Evolutionary conservation across 2,113 vertebrate genomes (phyloP).

Genomic region (Ailuropoda melanoleuca): DNA sequence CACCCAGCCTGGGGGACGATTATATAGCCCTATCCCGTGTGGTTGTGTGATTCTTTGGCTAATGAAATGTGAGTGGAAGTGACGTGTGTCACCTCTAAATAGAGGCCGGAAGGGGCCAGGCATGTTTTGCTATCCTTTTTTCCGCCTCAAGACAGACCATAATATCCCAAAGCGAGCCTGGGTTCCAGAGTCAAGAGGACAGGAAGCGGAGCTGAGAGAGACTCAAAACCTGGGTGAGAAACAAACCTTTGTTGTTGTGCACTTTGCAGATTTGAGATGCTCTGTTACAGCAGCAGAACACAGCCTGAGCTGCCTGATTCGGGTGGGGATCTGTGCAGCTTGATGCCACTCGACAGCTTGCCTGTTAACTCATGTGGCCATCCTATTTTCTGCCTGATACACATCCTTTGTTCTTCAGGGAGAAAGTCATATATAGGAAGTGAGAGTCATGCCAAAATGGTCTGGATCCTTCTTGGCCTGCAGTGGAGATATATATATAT

Average conservation of each 20-base stretch:
- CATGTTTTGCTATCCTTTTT: neutral
- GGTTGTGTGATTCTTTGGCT: neutral
- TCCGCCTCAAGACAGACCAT: neutral
- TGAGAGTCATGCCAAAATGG: neutral
- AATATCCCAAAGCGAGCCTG: neutral
- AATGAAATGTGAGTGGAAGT: neutral
- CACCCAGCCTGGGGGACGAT: no score
- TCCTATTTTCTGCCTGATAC: neutral
- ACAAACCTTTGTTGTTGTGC: neutral
- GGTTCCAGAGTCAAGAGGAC: neutral
- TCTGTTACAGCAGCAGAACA: neutral
- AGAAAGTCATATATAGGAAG: neutral
- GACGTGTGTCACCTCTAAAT: neutral
- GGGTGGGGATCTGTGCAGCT: neutral
- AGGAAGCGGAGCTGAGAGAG: neutral
- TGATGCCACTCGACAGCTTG: neutral
- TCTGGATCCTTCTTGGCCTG: neutral
- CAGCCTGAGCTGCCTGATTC: neutral
- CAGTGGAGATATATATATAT: neutral
- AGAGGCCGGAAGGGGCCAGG: neutral
- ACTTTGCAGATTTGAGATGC: neutral
- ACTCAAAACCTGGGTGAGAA: neutral
- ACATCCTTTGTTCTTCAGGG: neutral
- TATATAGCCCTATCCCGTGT: neutral
- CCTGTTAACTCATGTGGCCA: neutral